phyloP scores from a whole-genome alignment of 2,888 invertebrate genomes.

The Campoplex nolae region DNA sequence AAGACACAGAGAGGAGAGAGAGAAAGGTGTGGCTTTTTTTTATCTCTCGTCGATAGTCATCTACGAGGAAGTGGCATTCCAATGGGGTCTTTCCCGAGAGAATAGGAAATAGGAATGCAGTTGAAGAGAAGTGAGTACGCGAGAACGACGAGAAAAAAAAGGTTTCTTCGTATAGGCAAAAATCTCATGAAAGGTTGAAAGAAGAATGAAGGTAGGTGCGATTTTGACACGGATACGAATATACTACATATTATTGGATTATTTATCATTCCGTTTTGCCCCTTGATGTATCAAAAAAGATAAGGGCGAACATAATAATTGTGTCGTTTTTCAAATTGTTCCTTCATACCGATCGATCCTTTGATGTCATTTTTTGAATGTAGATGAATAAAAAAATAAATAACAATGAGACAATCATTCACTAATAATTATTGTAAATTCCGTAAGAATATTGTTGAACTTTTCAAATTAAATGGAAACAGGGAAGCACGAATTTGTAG shows the following conservation, averaged over 20 bases:
- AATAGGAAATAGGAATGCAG: conserved; percentile 46
- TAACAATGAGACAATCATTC: neutral
- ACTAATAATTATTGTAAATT: neutral
- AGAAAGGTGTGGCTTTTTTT: conserved; percentile 22
- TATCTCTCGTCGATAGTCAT: conserved; percentile 55
- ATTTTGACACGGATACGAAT: conserved; percentile 40
- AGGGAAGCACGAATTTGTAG: neutral
- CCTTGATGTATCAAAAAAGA: neutral
- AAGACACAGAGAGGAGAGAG: conserved; percentile 9
- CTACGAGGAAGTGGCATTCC: conserved; percentile 69
- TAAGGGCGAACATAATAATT: neutral
- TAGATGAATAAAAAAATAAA: neutral
- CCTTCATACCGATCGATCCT: neutral
- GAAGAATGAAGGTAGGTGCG: conserved; percentile 26
- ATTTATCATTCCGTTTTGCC: conserved; percentile 18
- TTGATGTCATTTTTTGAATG: neutral
- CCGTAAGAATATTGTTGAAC: neutral
- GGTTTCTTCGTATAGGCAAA: conserved; percentile 37
- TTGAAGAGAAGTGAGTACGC: conserved; percentile 31
- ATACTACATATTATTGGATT: conserved; percentile 32
- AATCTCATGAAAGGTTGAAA: conserved; percentile 24
- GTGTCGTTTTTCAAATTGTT: neutral
- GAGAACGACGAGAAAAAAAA: conserved; percentile 25
- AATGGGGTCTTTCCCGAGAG: conserved; percentile 42
- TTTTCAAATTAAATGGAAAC: neutral